A percentile compares a stretch with the other conserved stretches of the same genome.
Conservation (phyloP, 2,113 vertebrate genomes). For the Reinhardtius hippoglossoides region DNA sequence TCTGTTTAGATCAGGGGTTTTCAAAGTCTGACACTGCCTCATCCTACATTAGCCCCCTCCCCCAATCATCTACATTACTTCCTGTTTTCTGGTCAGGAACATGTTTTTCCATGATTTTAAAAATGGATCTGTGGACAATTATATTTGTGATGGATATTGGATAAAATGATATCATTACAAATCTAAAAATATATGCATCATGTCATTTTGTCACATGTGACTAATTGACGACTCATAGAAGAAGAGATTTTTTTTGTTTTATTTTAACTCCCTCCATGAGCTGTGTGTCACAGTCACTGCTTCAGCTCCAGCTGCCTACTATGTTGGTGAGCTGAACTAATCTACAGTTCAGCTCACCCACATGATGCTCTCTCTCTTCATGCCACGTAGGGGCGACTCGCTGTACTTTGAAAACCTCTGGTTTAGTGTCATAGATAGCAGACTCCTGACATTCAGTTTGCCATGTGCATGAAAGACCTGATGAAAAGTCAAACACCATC, state of each 20-base stretch:
- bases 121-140: too few relatives aligned
- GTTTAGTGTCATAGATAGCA: constrained; percentile 15
- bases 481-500: neutral
- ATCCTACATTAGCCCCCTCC: neutral
- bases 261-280: neutral
- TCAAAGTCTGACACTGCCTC: constrained; percentile 7
- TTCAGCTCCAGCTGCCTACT: neutral
- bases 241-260: neutral
- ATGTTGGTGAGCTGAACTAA: neutral
- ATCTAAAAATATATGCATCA: too few relatives aligned
- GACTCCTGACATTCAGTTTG: constrained; percentile 36
- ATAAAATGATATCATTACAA: too few relatives aligned
- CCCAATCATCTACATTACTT: neutral
- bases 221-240: neutral
- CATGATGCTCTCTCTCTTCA: neutral
- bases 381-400: neutral
- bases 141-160: too few relatives aligned
- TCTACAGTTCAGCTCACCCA: neutral
- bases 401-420: constrained; percentile 7
- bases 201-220: too few relatives aligned
- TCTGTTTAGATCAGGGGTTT: neutral
- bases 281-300: too few relatives aligned
- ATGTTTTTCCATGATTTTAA: too few relatives aligned
- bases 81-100: too few relatives aligned
- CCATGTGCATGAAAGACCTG: constrained; percentile 23